phyloP scores from a whole-genome alignment of 2,888 invertebrate species.

The Catonia carolina region DNA sequence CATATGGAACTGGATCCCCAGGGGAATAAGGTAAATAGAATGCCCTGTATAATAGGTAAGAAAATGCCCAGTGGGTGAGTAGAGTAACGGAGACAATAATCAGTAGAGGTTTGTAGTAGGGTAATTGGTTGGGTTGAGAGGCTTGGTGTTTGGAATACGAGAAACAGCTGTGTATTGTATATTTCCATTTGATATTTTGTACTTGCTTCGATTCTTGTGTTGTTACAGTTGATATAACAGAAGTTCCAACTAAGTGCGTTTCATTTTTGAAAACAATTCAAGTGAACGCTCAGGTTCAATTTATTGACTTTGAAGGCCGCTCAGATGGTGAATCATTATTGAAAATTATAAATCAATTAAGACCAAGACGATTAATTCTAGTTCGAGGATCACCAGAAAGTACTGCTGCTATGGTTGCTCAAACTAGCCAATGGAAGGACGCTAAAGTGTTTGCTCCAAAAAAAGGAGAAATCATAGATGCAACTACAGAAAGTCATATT shows the following conservation, averaged over 20 bases:
- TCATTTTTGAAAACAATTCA: constrained; percentile 64
- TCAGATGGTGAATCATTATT: constrained; percentile 78
- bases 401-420: constrained; percentile 59
- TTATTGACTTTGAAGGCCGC: constrained; percentile 95
- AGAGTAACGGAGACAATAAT: no score
- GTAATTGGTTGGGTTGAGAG: no score
- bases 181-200: no score
- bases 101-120: no score
- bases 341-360: constrained; percentile 72
- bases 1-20: no score
- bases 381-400: constrained; percentile 66
- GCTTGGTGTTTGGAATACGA: no score
- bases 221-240: constrained; percentile 50
- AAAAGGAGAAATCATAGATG: constrained; percentile 81
- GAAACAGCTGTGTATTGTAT: no score
- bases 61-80: no score
- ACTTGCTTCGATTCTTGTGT: no score
- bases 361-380: constrained; percentile 73
- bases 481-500: constrained; percentile 95
- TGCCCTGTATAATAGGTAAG: no score
- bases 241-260: constrained; percentile 88
- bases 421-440: constrained; percentile 58
- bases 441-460: constrained; percentile 74
- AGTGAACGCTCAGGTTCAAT: constrained; percentile 79
- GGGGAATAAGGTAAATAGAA: no score